A percentile compares a stretch with the other conserved stretches of the same genome.
Conservation (phyloP, 2,113 vertebrate species). For the Indicator maculatus region DNA sequence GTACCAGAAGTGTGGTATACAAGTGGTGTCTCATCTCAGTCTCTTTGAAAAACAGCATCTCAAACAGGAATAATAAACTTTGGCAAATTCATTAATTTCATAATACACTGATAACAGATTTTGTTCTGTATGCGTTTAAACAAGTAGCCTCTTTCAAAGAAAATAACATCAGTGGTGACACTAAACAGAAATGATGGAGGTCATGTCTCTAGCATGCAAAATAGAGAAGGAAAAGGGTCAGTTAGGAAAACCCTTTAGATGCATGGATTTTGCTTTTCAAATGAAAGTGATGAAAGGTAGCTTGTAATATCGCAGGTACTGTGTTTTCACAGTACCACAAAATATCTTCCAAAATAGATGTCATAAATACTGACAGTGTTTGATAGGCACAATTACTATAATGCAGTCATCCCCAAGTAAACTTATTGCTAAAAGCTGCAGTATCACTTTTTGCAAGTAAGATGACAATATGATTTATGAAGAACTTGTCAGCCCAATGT, state of each 20-base stretch:
- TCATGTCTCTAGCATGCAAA: slow-evolving; percentile 49
- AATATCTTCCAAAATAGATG: slow-evolving; percentile 58
- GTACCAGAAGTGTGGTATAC: background rate
- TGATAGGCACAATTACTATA: slow-evolving; percentile 80
- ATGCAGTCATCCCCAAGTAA: slow-evolving; percentile 75
- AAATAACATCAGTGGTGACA: slow-evolving; percentile 23
- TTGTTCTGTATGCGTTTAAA: slow-evolving; percentile 23
- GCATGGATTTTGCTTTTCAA: background rate
- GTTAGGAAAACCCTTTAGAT: background rate
- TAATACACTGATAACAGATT: slow-evolving; percentile 24
- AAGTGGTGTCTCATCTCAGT: background rate
- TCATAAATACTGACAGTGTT: slow-evolving; percentile 72
- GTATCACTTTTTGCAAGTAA: slow-evolving; percentile 74
- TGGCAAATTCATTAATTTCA: slow-evolving; percentile 11
- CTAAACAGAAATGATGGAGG: slow-evolving; percentile 32
- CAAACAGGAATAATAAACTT: slow-evolving; percentile 9
- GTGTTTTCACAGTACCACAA: slow-evolving; percentile 18
- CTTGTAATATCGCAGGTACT: slow-evolving; percentile 46
- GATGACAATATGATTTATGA: slow-evolving; percentile 58
- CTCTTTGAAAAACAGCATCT: background rate
- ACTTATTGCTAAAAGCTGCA: slow-evolving; percentile 85
- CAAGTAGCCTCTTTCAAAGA: background rate
- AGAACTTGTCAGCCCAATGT: slow-evolving; percentile 24
- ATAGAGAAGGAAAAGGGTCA: slow-evolving; percentile 24
- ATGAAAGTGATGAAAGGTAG: slow-evolving; percentile 50